A percentile compares a stretch with the other conserved stretches of the same genome.
Evolutionary conservation across 2,113 vertebrate species (phyloP).

Genomic region (Sisor rabdophorus): DNA sequence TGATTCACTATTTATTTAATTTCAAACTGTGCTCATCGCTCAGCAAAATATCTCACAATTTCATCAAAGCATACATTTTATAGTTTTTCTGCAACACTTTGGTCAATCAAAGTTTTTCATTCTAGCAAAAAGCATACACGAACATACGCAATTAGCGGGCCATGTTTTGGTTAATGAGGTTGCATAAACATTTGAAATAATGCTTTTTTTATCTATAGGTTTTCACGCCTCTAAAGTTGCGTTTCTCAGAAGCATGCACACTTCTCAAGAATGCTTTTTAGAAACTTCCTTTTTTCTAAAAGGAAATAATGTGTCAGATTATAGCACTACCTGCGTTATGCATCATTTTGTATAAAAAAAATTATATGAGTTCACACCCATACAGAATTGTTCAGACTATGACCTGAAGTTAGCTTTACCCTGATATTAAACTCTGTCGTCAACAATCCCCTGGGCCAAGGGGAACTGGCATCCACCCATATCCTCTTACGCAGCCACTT

Average conservation of each 20-base stretch:
- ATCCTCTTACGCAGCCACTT: conserved; percentile 24
- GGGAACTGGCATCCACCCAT: conserved; percentile 18
- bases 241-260: conserved; percentile 6
- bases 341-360: not conserved
- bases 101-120: conserved; percentile 24
- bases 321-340: not conserved
- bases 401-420: not conserved
- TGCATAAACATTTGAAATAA: conserved; percentile 6
- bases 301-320: not conserved
- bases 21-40: not conserved
- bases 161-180: conserved; percentile 30
- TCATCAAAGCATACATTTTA: not conserved
- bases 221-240: conserved; percentile 36
- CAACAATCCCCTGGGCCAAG: conserved; percentile 12
- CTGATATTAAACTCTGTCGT: conserved; percentile 16
- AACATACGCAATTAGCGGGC: not conserved
- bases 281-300: not conserved
- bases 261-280: not conserved
- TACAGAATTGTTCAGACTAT: not conserved
- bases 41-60: not conserved
- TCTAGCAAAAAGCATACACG: not conserved
- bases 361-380: conserved; percentile 2
- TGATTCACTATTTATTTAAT: not conserved
- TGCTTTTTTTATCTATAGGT: not conserved
- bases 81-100: not conserved